Percentiles rank a stretch among this genome's conserved stretches.
These are phyloP conservation scores for Cyrtonyx montezumae DNA, from an alignment of 2,113 vertebrate genomes.

Conservation along the genomic window DNA sequence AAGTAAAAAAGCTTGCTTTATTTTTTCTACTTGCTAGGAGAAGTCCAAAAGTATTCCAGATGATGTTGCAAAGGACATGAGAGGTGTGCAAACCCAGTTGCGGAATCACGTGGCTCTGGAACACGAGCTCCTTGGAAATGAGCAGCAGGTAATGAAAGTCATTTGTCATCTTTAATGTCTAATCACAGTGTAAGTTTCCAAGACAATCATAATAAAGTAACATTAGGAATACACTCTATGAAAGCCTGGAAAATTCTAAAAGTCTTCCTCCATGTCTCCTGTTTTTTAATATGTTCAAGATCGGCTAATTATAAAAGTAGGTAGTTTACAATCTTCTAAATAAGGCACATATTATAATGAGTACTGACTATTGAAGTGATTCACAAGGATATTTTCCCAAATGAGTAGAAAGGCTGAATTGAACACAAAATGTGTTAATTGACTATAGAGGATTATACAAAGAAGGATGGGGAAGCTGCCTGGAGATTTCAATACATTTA, in stretches of 20 bases:
- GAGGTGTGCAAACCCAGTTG: constrained; percentile 83
- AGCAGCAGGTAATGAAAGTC: constrained; percentile 79
- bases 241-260: neutral
- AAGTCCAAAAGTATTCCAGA: constrained; percentile 85
- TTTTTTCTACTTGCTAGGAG: constrained; percentile 75
- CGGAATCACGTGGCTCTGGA: constrained; percentile 85
- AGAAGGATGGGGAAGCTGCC: neutral
- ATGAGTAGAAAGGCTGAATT: neutral
- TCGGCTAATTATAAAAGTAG: neutral
- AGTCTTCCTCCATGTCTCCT: neutral
- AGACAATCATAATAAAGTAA: neutral
- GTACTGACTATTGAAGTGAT: neutral
- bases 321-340: neutral
- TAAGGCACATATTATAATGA: neutral
- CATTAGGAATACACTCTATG: neutral
- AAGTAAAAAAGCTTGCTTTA: neutral
- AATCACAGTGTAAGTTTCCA: neutral
- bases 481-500: neutral
- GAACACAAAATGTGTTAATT: neutral
- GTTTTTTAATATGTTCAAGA: neutral
- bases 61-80: constrained; percentile 83
- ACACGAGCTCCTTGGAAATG: constrained; percentile 77
- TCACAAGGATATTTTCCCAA: neutral
- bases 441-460: neutral
- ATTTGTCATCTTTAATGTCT: neutral